Conservation (phyloP, 1,140 invertebrate genomes). For the Apis dorsata region DNA sequence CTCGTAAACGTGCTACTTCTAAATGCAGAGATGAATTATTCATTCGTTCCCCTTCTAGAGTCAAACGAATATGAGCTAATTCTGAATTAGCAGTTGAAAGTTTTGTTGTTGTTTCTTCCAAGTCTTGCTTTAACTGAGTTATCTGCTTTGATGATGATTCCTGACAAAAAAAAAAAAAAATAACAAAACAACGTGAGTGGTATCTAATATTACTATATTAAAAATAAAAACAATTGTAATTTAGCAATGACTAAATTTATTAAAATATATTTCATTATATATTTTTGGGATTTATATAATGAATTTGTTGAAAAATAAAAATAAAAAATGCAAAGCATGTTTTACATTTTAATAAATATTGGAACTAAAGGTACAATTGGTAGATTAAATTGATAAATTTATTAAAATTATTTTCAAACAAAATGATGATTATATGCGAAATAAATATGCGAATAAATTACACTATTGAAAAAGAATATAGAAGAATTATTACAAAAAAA, state of each 20-base stretch:
- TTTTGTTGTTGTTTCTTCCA: constrained; percentile 72
- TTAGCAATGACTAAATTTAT: background rate
- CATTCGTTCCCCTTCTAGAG: constrained; percentile 69
- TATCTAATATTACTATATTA: background rate
- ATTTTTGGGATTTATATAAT: constrained; percentile 28
- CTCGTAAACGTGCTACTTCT: constrained; percentile 69
- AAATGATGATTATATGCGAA: no score
- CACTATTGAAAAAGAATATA: background rate
- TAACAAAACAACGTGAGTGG: background rate
- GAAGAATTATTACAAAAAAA: background rate
- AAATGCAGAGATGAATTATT: constrained; percentile 72
- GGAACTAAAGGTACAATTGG: background rate
- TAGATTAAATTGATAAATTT: background rate
- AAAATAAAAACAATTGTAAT: background rate
- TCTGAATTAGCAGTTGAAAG: constrained; percentile 65
- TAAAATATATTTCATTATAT: background rate
- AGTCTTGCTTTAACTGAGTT: constrained; percentile 71
- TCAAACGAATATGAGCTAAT: constrained; percentile 67
- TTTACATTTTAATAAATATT: background rate
- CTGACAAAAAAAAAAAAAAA: constrained; percentile 62
- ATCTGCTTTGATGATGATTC: constrained; percentile 78
- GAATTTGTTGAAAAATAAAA: background rate
- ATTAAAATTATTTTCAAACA: background rate
- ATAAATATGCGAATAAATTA: background rate
- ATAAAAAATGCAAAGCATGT: background rate